phyloP scores from a whole-genome alignment of 1,140 invertebrate species.

The Trichonephila clavipes region DNA sequence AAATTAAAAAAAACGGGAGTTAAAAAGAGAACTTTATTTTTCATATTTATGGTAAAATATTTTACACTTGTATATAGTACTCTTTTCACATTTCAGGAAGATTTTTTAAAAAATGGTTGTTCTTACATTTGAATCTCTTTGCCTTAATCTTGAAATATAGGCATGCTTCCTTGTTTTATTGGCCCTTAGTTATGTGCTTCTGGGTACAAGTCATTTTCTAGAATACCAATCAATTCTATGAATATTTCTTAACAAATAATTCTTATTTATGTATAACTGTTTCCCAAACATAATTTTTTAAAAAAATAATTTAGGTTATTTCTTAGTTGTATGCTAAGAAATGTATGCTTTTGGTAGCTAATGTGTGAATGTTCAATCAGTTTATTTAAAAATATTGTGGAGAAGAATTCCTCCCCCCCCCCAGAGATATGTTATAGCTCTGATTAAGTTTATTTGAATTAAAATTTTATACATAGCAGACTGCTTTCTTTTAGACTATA shows the following conservation, averaged over 20 bases:
- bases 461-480: neutral
- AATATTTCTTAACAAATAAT: too few species aligned
- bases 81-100: conserved; percentile 18
- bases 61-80: conserved; percentile 57
- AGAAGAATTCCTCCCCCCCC: too few species aligned
- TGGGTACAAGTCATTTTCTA: neutral
- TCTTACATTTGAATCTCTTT: conserved; percentile 6
- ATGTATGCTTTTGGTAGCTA: too few species aligned
- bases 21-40: conserved; percentile 55
- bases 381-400: too few species aligned
- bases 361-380: too few species aligned
- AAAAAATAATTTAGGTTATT: too few species aligned
- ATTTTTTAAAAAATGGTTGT: conserved; percentile 43
- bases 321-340: too few species aligned
- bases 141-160: conserved; percentile 18
- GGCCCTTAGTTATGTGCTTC: neutral
- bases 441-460: neutral
- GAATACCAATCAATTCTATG: too few species aligned
- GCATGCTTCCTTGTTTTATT: neutral
- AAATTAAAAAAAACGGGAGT: neutral
- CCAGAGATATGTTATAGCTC: too few species aligned
- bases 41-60: conserved; percentile 52
- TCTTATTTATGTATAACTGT: too few species aligned
- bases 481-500: conserved; percentile 1
- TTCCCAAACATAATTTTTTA: too few species aligned